Conservation (phyloP, 2,797 vertebrate genomes). For the Clamator glandarius region DNA sequence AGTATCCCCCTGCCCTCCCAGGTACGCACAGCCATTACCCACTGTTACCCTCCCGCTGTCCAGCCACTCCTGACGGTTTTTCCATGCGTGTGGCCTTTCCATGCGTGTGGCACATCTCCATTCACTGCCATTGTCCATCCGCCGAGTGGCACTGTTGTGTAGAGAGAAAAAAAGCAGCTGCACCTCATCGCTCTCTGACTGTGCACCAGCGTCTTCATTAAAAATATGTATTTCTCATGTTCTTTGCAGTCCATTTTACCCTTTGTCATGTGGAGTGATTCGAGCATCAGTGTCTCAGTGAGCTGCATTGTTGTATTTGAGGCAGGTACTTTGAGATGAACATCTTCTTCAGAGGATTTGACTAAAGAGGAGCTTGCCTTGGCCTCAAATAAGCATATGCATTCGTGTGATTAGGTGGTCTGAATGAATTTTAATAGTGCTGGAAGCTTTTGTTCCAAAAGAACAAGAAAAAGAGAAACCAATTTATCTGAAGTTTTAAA, state of each 20-base stretch:
- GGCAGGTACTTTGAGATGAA: neutral
- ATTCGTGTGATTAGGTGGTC: neutral
- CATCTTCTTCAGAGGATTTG: neutral
- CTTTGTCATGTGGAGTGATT: neutral
- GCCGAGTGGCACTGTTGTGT: constrained; percentile 79
- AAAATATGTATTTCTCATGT: neutral
- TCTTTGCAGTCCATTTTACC: neutral
- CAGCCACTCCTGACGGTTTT: too few relatives aligned
- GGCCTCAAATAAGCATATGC: neutral
- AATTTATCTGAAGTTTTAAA: neutral
- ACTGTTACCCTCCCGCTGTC: too few relatives aligned
- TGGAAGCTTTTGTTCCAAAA: constrained; percentile 8
- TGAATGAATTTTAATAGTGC: neutral
- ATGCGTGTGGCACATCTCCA: neutral
- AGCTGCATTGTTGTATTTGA: neutral
- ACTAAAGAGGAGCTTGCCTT: neutral
- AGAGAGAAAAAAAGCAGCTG: constrained; percentile 18
- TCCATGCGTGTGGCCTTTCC: too few relatives aligned
- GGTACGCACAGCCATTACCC: constrained; percentile 73
- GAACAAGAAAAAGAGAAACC: neutral
- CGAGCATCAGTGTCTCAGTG: neutral
- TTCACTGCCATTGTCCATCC: constrained; percentile 65
- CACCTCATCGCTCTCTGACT: neutral
- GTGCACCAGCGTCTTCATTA: neutral
- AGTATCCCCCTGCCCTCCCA: constrained; percentile 85